Evolutionary conservation across 2,888 invertebrate species (phyloP), one percentile per base, ranked within the genome.

Genomic region (Nasonovia ribisnigri): DNA sequence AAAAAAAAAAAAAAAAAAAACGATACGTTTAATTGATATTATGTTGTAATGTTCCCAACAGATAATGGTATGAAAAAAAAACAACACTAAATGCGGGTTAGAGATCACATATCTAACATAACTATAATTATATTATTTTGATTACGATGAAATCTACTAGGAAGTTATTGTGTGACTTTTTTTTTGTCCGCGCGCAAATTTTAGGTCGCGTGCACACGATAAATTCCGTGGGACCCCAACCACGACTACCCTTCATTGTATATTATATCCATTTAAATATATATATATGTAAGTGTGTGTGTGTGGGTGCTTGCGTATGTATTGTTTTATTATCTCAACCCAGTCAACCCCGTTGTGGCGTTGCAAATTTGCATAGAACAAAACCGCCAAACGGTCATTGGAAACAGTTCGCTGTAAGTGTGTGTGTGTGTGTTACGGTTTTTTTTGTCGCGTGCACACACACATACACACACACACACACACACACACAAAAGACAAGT

Each of bases 351-450:
- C 36, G 77, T 77, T 77, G 77, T 36, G 77, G 77, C 42, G 84
- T 89, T 84, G 54, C 46, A 36, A 93, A 93, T 93, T 93, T 90
- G 60, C 93, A 86, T 93, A 90, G 84, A 86, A 90, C 84, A 77
- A 93, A 90, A 84, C 93, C 89, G 42, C 36, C 60, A 92, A 92
- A 92, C 51, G 93, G 93, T 93, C 93, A 93, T 93, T 93, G 93
- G 84, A 93, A 90, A 93, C 93, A 84, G 90, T 93, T 90, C 84
- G 48, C 26, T 36, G 90, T 20, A 43, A 36, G 36, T 24, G 48
- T 90, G 26, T 54, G 13, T 43, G 1, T 51, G 42, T 84, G 11
- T 3, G 11, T 57, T 57, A 11, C 11, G 11, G 11, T 57, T 88
- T 87, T 46, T 60, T 87, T 92, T 92, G 46, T n/a, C 51, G 51